These are phyloP conservation scores for Dendroctonus valens DNA, from an alignment of 1,140 invertebrate genomes.

Conservation along the genomic window DNA sequence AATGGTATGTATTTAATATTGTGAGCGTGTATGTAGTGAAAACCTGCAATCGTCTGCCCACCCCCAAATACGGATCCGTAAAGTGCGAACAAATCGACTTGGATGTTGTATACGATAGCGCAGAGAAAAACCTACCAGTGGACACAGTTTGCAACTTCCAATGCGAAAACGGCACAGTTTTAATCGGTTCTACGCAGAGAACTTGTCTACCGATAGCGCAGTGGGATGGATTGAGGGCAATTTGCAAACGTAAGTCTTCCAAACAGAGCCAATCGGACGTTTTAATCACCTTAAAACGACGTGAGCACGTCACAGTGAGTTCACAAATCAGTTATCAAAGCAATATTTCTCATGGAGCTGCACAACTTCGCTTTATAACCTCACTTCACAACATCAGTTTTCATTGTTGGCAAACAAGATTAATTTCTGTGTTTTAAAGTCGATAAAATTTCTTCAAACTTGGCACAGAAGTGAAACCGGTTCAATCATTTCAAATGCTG, in stretches of 20 bases:
- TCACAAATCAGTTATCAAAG: no score
- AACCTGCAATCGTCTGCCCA: slow-evolving; percentile 57
- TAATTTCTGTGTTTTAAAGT: no score
- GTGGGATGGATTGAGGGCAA: slow-evolving; percentile 67
- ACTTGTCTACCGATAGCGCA: slow-evolving; percentile 66
- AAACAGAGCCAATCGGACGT: not conserved
- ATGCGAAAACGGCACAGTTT: slow-evolving; percentile 63
- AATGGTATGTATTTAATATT: slow-evolving; percentile 64
- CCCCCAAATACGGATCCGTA: slow-evolving; percentile 61
- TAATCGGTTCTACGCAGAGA: slow-evolving; percentile 64
- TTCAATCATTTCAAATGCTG: no score
- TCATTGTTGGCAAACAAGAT: no score
- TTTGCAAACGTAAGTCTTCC: slow-evolving; percentile 61
- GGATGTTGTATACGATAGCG: slow-evolving; percentile 37
- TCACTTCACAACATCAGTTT: no score
- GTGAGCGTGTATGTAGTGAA: slow-evolving; percentile 66
- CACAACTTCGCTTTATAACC: no score
- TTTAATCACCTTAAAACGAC: no score
- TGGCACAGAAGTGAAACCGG: no score
- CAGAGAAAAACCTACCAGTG: slow-evolving; percentile 49
- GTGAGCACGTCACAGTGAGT: no score
- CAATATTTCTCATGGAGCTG: no score
- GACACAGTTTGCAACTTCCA: slow-evolving; percentile 66
- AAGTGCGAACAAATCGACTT: slow-evolving; percentile 59
- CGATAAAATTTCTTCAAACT: no score